Evolutionary conservation across 2,888 invertebrate genomes (phyloP).

Genomic region (Coremacera marginata): DNA sequence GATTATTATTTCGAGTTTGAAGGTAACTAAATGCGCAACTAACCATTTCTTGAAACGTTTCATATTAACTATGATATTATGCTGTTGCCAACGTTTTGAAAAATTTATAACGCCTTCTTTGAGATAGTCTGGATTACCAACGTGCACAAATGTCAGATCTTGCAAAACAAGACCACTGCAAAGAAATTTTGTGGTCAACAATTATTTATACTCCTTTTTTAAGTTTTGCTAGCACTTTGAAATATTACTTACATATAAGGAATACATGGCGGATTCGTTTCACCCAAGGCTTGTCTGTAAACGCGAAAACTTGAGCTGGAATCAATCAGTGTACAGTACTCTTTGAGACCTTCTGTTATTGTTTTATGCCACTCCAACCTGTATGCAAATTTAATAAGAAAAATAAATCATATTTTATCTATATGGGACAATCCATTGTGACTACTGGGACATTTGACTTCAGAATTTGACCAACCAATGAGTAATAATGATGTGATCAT

Average conservation of each 20-base stretch:
- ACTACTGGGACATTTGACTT: too few relatives aligned
- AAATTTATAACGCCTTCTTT: conserved; percentile 92
- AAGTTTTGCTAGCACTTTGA: not conserved
- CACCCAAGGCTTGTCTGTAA: conserved; percentile 94
- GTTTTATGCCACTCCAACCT: conserved; percentile 95
- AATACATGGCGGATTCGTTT: conserved; percentile 97
- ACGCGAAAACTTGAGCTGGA: conserved; percentile 97
- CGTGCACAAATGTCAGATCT: conserved; percentile 98
- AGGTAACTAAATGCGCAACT: not conserved
- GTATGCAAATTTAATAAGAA: conserved; percentile 28
- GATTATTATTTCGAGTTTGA: too few relatives aligned
- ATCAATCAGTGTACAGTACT: conserved; percentile 96
- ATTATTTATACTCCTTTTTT: not conserved
- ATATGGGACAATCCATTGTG: too few relatives aligned
- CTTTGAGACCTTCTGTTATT: conserved; percentile 91
- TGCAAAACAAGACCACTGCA: conserved; percentile 95
- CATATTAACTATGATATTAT: conserved; percentile 98
- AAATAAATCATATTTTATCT: conserved; percentile 17
- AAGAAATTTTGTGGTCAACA: conserved; percentile 47
- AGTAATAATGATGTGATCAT: too few relatives aligned
- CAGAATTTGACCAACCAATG: too few relatives aligned
- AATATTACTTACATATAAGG: conserved; percentile 91
- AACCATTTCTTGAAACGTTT: conserved; percentile 97
- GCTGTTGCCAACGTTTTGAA: conserved; percentile 98
- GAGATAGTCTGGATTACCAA: conserved; percentile 93